Conservation (phyloP, 2,113 vertebrate genomes). For the Bujurquina vittata region DNA sequence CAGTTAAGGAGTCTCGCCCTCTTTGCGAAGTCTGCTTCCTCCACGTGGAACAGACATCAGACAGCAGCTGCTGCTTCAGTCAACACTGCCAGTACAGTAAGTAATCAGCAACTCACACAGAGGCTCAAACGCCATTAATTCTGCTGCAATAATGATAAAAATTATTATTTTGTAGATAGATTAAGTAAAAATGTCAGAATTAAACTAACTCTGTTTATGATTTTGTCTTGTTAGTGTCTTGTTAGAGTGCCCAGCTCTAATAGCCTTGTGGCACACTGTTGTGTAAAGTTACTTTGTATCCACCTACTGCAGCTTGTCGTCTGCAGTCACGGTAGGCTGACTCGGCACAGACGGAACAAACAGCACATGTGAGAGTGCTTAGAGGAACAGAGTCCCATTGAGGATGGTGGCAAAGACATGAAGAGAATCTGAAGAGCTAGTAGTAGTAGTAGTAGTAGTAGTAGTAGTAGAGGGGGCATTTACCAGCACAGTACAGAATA, state of each 20-base stretch:
- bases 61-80: background rate
- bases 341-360: background rate
- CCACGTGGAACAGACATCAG: background rate
- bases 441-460: background rate
- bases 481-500: background rate
- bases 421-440: background rate
- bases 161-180: background rate
- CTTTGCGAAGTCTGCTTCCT: background rate
- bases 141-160: background rate
- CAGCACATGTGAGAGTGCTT: background rate
- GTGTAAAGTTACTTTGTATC: background rate
- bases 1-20: background rate
- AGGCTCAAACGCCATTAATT: background rate
- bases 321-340: background rate
- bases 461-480: background rate
- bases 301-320: background rate
- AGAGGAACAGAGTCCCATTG: background rate
- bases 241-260: background rate
- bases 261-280: background rate
- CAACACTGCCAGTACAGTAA: background rate
- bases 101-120: background rate
- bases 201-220: background rate
- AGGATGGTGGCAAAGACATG: background rate
- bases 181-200: background rate
- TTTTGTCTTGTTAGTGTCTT: background rate